Conservation (phyloP, 2,888 invertebrate genomes). For the Prionchulus punctatus region DNA sequence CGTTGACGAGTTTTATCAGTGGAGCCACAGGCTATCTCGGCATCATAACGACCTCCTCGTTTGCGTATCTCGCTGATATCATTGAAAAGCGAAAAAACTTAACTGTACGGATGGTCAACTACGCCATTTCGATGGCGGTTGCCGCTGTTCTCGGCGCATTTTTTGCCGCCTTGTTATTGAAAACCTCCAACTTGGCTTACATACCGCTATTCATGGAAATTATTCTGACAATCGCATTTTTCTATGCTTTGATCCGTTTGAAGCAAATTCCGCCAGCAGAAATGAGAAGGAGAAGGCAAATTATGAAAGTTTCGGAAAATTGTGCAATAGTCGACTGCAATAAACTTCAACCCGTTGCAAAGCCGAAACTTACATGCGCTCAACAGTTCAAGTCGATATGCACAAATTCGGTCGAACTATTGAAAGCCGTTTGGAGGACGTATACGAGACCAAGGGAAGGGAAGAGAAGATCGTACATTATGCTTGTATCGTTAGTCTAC, state of each 20-base stretch:
- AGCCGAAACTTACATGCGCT: neutral
- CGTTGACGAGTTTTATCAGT: neutral
- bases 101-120: neutral
- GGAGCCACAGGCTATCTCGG: neutral
- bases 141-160: neutral
- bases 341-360: neutral
- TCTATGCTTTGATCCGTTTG: neutral
- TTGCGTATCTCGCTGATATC: neutral
- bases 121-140: neutral
- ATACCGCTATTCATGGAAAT: neutral
- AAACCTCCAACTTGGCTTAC: neutral
- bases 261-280: neutral
- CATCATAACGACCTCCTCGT: neutral
- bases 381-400: neutral
- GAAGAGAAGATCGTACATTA: neutral
- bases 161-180: neutral
- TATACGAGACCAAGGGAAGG: neutral
- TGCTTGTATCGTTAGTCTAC: neutral
- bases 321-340: neutral
- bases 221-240: neutral
- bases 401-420: neutral
- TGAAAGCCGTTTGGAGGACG: neutral
- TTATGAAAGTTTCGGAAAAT: neutral
- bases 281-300: neutral
- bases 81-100: neutral